Evolutionary conservation across 1,140 invertebrate species (phyloP), one percentile per base, ranked within the genome.

Genomic region (Acyrthosiphon pisum): DNA sequence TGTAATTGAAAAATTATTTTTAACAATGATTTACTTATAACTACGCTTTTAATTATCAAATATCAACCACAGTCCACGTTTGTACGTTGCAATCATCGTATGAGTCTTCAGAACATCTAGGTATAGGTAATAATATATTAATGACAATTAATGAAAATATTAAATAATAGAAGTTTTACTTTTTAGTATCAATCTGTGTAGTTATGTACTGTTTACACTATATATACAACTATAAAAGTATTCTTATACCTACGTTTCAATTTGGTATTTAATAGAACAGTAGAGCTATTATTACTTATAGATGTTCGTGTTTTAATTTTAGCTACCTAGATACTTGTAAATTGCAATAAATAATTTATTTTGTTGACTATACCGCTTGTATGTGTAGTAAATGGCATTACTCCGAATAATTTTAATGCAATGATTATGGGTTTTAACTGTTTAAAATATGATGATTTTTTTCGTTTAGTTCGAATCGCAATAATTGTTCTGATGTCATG

Each of bases 321-420:
- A 53, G 18, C 20, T 22, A 7, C 20, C n/a, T 68, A 68, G 11
- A 9, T 60, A 60, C 11, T 30, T 26, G 56, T 56, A 68, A 68
- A 68, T 30, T 68, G 26, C n/a, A n/a, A 68, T 68, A 18, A n/a
- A 76, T n/a, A 76, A 76, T 35, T n/a, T n/a, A 18, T 6, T 76
- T 83, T 83, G 22, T 83, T 83, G 3, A 83, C 81, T 37, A 41
- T 86, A 86, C 83, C 83, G 23, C 11, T 86, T 86, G 22, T 23
- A 44, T 41, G 22, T 86, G 37, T 41, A 86, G 41, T 86, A 44
- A 86, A 26, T 44, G 83, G 83, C 83, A 86, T 86, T 44, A 86
- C 83, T 41, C 83, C 83, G 23, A 86, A 86, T 86, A 86, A 86
- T 86, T 86, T 44, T 41, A 86, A 86, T 44, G 83, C 83, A 11